These are phyloP conservation scores for Limosa lapponica DNA, from an alignment of 2,797 vertebrate species.

Conservation along the genomic window DNA sequence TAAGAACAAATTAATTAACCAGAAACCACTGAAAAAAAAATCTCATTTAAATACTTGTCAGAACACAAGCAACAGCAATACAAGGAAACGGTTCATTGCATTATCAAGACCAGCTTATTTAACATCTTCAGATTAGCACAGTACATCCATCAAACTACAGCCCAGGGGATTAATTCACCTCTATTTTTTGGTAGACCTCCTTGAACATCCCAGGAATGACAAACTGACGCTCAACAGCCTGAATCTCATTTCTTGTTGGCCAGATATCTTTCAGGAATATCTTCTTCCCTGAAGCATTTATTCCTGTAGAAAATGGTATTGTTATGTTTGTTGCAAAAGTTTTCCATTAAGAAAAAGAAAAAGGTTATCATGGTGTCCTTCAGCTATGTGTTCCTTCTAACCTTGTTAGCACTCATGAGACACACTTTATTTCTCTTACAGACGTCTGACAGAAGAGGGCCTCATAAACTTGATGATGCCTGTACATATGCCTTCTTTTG, in stretches of 20 bases:
- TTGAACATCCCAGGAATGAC: slow-evolving; percentile 98
- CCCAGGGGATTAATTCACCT: slow-evolving; percentile 78
- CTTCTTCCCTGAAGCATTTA: slow-evolving; percentile 82
- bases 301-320: slow-evolving; percentile 71
- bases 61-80: background rate
- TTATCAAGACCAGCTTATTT: background rate
- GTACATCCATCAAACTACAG: background rate
- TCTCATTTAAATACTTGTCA: background rate
- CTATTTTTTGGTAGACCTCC: slow-evolving; percentile 96
- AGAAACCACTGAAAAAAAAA: background rate
- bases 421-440: background rate
- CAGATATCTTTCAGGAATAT: slow-evolving; percentile 95
- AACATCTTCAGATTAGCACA: background rate
- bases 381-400: background rate
- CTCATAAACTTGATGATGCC: background rate
- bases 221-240: slow-evolving; percentile 87
- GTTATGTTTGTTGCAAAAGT: background rate
- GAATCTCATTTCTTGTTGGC: slow-evolving; percentile 95
- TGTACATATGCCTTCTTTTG: background rate
- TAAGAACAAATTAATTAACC: background rate
- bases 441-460: background rate
- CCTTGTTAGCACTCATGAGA: background rate
- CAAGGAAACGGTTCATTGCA: background rate
- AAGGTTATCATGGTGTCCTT: background rate
- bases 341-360: background rate